Base-by-base conservation (phyloP, 2,888 invertebrate genomes). In the Phania funesta region DNA sequence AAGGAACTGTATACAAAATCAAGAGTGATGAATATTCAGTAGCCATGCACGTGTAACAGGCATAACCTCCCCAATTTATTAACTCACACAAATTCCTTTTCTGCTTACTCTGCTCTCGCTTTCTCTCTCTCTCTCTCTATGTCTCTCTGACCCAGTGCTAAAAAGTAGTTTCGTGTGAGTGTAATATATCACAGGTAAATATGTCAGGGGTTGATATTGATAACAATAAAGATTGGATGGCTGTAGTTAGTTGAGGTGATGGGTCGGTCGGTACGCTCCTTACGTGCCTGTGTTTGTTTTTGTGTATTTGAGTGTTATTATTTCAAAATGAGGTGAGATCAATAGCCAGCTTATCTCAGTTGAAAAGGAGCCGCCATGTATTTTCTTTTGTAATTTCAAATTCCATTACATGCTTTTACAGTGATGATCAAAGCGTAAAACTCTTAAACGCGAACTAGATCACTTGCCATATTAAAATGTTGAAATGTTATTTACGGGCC, bases 281-380 rank as follows among this genome's bases (percentile, higher is more conserved):
- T 18, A 16, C 18, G 65, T 65, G 20, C 64, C 13, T 50, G 32
- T 41, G 32, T 79, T 75, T 67, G 41, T 79, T 76, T 67, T 74
- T 67, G 52, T 67, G 50, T 67, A 16, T 65, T 11, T 65, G 44
- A 26, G n/a, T 41, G 32, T 78, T 65, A 50, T 64, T 65, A 71
- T 60, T 62, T 62, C 38, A 70, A 70, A 82, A 75, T 80, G 67
- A 85, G 84, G 85, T 89, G 89, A 89, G 89, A 89, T 89, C 89
- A 89, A 88, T 87, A 85, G 88, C 86, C 86, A 86, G 88, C 87
- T 88, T 88, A 88, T 87, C 87, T 85, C 85, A 84, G 81, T 75
- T 86, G 68, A 78, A 82, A 82, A 68, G 35, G 52, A 64, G 74
- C 82, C 82, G 82, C 54, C 77, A 29, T 35, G 44, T 52, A 71